Base-by-base conservation (phyloP, 2,113 vertebrate species). In the Gobius niger region DNA sequence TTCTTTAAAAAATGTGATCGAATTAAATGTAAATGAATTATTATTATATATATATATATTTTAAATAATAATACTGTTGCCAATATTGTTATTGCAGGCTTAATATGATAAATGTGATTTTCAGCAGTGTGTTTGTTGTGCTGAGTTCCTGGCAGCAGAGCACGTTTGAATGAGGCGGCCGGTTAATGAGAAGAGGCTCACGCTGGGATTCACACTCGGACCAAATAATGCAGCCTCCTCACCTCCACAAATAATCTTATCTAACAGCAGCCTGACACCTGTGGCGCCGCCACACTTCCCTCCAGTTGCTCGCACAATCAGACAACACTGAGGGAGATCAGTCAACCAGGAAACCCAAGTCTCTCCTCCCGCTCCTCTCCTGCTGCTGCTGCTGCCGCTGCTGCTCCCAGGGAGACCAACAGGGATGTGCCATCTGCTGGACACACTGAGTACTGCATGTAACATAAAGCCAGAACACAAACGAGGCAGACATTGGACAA, bases 371-470 rank as follows among this genome's bases (percentile, higher is more conserved):
- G 42, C 60, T 16, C 47, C 16, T 11, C 1, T 11, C 47, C 10
- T 2, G 2, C 18, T 24, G 16, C 52, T 53, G 9, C 52, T 54
- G 52, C 18, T 54, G 18, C 50, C 16, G 15, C 50, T 51, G 50
- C 65, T 63, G n/a, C 66, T 46, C 56, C 68, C 74, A 72, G 61
- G 0, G 67, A 91, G 85, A 84, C 80, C 81, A 87, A 78, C 86
- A 75, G 81, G 79, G 81, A 85, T 85, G 68, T 87, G 90, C 90
- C 88, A 88, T 90, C 90, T 91, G 82, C 87, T 90, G 90, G 87
- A 69, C 73, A 77, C 65, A 52, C 73, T 63, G 15, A 18, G 66
- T 81, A 86, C 59, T 82, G 63, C 77, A 68, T n/a, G 44, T 53
- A 40, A 57, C 54, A 7, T 24, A 11, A 16, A 57, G 54, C 1